Conservation (phyloP, 2,113 vertebrate species). For the Collichthys lucidus region DNA sequence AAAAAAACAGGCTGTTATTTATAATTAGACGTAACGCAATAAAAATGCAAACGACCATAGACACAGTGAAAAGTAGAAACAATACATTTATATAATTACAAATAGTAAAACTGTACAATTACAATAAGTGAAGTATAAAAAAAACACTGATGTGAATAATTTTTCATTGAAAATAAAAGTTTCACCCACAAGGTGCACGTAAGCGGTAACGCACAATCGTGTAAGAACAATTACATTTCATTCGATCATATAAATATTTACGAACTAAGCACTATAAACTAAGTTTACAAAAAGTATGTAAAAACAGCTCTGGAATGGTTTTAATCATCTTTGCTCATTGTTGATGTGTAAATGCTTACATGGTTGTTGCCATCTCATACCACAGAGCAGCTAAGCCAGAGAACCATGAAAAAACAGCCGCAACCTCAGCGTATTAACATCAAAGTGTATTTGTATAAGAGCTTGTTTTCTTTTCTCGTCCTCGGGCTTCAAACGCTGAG, state of each 20-base stretch:
- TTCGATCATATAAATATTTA: conserved; percentile 66
- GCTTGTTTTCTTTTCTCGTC: conserved; percentile 80
- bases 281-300: conserved; percentile 50
- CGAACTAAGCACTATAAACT: conserved; percentile 40
- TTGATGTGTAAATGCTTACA: conserved; percentile 67
- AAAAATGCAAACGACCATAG: conserved; percentile 47
- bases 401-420: conserved; percentile 63
- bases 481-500: conserved; percentile 62
- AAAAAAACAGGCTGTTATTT: conserved; percentile 61
- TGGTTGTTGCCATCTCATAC: conserved; percentile 60
- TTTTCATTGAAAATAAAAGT: conserved; percentile 92
- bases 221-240: conserved; percentile 72
- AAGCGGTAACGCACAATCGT: conserved; percentile 68
- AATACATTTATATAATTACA: conserved; percentile 68
- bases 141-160: conserved; percentile 71
- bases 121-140: conserved; percentile 64
- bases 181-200: conserved; percentile 85
- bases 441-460: conserved; percentile 83
- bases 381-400: conserved; percentile 50
- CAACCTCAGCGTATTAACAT: conserved; percentile 75
- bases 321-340: conserved; percentile 50
- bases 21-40: conserved; percentile 38
- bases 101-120: conserved; percentile 68
- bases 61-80: conserved; percentile 52
- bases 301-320: conserved; percentile 71